These are phyloP conservation scores for Corythoichthys intestinalis DNA, from an alignment of 2,113 vertebrate genomes.

Conservation along the genomic window DNA sequence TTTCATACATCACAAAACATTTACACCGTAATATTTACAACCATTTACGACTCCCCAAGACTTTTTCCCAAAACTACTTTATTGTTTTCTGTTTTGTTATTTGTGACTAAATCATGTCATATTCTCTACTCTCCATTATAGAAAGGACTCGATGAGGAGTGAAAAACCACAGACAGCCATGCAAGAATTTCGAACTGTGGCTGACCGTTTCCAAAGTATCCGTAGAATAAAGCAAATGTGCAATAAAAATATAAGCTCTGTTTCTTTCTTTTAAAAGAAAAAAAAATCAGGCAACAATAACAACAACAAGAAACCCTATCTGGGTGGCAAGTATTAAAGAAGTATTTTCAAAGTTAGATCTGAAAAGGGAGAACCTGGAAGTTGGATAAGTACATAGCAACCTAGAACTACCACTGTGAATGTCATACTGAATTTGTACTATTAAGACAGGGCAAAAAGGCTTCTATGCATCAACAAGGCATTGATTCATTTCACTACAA, in stretches of 20 bases:
- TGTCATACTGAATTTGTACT: not conserved
- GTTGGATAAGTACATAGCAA: not conserved
- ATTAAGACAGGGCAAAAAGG: not conserved
- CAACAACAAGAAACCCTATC: not conserved
- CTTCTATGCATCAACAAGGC: not conserved
- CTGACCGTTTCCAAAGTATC: conserved; percentile 43
- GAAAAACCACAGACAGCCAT: conserved; percentile 33
- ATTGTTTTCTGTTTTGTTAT: conserved; percentile 1
- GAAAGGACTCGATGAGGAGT: conserved; percentile 71
- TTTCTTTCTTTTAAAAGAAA: conserved; percentile 37
- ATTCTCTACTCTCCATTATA: conserved; percentile 36
- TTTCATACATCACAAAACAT: not conserved
- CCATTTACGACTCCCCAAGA: not conserved
- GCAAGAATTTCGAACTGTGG: conserved; percentile 40
- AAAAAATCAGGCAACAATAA: not conserved
- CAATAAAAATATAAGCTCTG: conserved; percentile 28
- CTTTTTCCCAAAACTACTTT: not conserved
- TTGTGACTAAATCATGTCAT: conserved; percentile 22
- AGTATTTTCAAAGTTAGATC: not conserved
- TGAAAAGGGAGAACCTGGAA: not conserved
- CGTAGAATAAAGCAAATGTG: conserved; percentile 69
- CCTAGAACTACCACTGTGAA: not conserved
- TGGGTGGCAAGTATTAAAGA: not conserved
- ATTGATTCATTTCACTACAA: not conserved
- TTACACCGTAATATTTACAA: not conserved